phyloP scores from a whole-genome alignment of 2,113 vertebrate genomes.

The Pollachius pollachius region DNA sequence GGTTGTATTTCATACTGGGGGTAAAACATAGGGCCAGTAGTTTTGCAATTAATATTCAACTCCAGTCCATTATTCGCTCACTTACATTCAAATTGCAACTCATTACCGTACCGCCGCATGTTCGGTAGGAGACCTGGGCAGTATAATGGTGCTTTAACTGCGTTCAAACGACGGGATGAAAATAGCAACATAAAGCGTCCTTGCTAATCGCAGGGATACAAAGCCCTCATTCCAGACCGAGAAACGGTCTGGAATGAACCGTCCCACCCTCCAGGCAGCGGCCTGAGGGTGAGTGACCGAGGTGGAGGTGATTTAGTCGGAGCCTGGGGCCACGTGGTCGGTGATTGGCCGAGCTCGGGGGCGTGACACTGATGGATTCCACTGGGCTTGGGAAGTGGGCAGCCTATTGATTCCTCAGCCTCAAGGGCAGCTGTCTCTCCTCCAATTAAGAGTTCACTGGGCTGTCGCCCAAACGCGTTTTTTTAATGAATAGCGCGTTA shows the following conservation, averaged over 20 bases:
- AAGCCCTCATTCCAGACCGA: too few relatives aligned
- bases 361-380: slow-evolving; percentile 58
- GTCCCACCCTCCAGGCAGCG: slow-evolving; percentile 3
- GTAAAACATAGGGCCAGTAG: slow-evolving; percentile 33
- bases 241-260: slow-evolving; percentile 11
- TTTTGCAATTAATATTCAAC: slow-evolving; percentile 46
- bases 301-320: slow-evolving; percentile 24
- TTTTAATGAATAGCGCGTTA: slow-evolving; percentile 50
- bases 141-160: background rate
- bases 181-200: background rate
- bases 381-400: slow-evolving; percentile 34
- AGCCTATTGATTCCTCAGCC: slow-evolving; percentile 50
- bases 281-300: slow-evolving; percentile 11
- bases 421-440: slow-evolving; percentile 31
- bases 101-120: background rate
- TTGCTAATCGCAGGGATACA: background rate
- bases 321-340: slow-evolving; percentile 19
- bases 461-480: slow-evolving; percentile 37
- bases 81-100: slow-evolving; percentile 35
- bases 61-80: slow-evolving; percentile 9
- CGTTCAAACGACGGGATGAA: background rate
- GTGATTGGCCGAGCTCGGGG: slow-evolving; percentile 30
- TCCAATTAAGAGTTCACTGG: slow-evolving; percentile 70
- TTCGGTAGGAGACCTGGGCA: background rate
- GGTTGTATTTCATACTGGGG: slow-evolving; percentile 49